Base-by-base conservation (phyloP, 1,140 invertebrate species). In the Heliothis virescens region DNA sequence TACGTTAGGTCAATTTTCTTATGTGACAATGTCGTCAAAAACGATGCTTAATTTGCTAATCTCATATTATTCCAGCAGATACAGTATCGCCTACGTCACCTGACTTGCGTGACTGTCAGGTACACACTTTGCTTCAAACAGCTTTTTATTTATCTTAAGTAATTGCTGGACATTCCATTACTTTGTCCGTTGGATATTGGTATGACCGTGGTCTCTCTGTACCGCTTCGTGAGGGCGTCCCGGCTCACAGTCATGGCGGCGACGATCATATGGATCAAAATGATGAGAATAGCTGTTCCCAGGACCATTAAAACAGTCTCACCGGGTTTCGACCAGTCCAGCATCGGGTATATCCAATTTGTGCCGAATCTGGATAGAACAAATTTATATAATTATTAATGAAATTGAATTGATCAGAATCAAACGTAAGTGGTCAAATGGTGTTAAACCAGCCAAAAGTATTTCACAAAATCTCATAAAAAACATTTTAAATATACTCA, bases 261-360 rank as follows among this genome's bases (percentile, higher is more conserved):
- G 0, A 88, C 79, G 2, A 94, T 2, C 0, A 82, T n/a, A 79
- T 95, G 92, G 3, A 92, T 16, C 7, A 91, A 5, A 1, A 91
- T 71, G 2, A 91, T 75, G 13, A 94, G 75, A 4, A 90, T 7
- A 0, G 87, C 80, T 0, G 86, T 86, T 0, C 86, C 59, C 1
- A 91, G 62, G 1, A 89, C 76, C 59, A 89, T 82, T 0, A 86
- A 60, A 0, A 75, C 63, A 0, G 90, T 83, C 3, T 74, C 3
- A 0, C 86, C 89, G 11, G 93, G 89, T 0, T 87, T 69, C 0
- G 80, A 29, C 94, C 94, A 95, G 81, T 95, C 86, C 57, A 95
- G 41, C 74, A 91, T 87, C 1, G 92, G 91, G 79, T 95, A 95
- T 18, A 95, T 89, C 55, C 79, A 92, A 0, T 50, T 15, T 12